Conservation (phyloP, 2,113 vertebrate genomes). For the Meleagris gallopavo region DNA sequence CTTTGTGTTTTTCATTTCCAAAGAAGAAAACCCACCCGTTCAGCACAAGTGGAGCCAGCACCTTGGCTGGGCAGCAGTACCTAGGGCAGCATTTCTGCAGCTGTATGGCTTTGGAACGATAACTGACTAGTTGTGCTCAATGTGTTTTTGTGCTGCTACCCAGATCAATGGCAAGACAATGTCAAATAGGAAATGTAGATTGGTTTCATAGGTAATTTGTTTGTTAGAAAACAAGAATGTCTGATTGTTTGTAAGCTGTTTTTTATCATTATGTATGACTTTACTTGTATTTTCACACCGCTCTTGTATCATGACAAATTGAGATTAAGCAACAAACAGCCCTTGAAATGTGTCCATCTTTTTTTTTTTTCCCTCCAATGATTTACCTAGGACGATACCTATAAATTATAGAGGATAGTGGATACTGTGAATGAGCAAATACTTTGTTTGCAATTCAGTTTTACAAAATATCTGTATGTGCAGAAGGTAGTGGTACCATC, state of each 20-base stretch:
- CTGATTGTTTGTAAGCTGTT: not conserved
- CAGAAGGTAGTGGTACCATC: not conserved
- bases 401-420: conserved; percentile 60
- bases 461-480: conserved; percentile 7
- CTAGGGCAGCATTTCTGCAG: not conserved
- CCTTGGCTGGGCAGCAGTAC: not conserved
- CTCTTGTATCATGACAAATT: conserved; percentile 56
- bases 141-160: not conserved
- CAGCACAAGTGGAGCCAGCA: not conserved
- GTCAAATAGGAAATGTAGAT: conserved; percentile 32
- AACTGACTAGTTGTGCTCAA: not conserved
- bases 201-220: conserved; percentile 57
- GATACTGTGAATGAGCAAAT: not conserved
- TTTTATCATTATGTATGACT: conserved; percentile 53
- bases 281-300: not conserved
- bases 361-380: conserved; percentile 17
- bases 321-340: conserved; percentile 52
- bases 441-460: not conserved
- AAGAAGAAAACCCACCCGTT: not conserved
- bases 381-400: conserved; percentile 54
- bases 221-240: conserved; percentile 41
- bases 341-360: not conserved
- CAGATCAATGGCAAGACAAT: not conserved
- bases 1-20: not conserved
- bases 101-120: not conserved